Evolutionary conservation across 2,797 vertebrate species (phyloP), one percentile per base, ranked within the genome.

Genomic region (Diglossa cyanea): DNA sequence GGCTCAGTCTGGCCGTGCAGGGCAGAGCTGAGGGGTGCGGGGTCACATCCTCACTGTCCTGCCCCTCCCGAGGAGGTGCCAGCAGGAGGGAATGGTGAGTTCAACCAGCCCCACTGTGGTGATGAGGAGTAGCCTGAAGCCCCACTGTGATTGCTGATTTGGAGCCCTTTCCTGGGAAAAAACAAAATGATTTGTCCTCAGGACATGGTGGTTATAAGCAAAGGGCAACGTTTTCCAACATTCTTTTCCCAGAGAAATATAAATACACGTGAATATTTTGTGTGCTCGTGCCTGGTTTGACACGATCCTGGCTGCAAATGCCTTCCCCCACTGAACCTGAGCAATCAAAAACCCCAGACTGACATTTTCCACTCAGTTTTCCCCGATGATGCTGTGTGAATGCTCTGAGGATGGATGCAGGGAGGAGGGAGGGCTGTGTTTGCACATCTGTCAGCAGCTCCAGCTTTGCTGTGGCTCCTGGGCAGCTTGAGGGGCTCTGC

Each of bases 341-440:
- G 44, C 55, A 55, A 55, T 17, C 28, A 40, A 18, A 80, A 50
- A 3, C 18, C 60, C 23, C 26, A 35, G 53, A 31, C 8, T 72
- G 79, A 44, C 10, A 5, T 72, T 91, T 82, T 50, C 63, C 57
- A 47, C 79, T 90, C 18, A 0, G 0, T 74, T 84, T 55, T 76
- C 30, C 58, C 58, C 13, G 1, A 0, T 4, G 71, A 2, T 19
- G 1, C 1, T 1, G 45, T 31, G 40, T 1, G 4, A 19, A 1
- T 4, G 45, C 58, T 57, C 8, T 9, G 51, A 42, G 90, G 54
- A 2, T 40, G 20, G 48, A 2, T 4, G 53, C 37, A 7, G 17
- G 45, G 53, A 25, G 80, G 21, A 33, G 53, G n/a, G 35, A 7
- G 44, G 5, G 5, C 61, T 83, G 19, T 66, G 70, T 53, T 71